Conservation (phyloP, 2,113 vertebrate genomes). For the Lamprologus tigripictilis region DNA sequence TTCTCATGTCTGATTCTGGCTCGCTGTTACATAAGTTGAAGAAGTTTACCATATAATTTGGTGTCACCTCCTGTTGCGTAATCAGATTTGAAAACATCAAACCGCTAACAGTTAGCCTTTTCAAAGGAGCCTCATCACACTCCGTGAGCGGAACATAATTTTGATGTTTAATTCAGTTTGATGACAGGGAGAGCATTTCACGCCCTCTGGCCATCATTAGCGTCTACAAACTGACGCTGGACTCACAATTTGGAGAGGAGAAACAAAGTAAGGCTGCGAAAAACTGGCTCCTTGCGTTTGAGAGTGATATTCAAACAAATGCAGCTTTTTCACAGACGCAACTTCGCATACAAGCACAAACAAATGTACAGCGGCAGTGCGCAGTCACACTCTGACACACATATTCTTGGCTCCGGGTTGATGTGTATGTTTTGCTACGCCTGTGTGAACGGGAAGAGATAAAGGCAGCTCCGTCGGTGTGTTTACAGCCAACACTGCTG, state of each 20-base stretch:
- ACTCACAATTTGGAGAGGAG: not conserved
- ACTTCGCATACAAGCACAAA: not conserved
- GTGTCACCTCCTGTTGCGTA: not conserved
- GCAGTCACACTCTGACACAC: not conserved
- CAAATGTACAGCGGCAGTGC: not conserved
- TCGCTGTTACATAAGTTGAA: not conserved
- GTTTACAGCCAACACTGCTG: constrained; percentile 67
- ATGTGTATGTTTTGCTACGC: constrained; percentile 37
- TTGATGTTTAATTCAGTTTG: constrained; percentile 40
- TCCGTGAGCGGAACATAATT: not conserved
- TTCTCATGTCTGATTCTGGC: not conserved
- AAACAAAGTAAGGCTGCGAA: not conserved
- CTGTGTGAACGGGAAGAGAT: constrained; percentile 68
- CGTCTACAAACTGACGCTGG: not conserved
- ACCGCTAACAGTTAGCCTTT: not conserved
- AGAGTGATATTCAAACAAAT: not conserved
- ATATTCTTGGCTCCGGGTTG: not conserved
- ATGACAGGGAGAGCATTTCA: not conserved
- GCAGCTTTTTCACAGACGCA: not conserved
- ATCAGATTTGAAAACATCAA: not conserved
- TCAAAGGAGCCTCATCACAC: not conserved
- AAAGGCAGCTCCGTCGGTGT: constrained; percentile 45
- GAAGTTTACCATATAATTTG: not conserved
- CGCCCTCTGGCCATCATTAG: constrained; percentile 29
- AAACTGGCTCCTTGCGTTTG: not conserved